Conservation (phyloP, 2,797 vertebrate species). For the Nasua narica region DNA sequence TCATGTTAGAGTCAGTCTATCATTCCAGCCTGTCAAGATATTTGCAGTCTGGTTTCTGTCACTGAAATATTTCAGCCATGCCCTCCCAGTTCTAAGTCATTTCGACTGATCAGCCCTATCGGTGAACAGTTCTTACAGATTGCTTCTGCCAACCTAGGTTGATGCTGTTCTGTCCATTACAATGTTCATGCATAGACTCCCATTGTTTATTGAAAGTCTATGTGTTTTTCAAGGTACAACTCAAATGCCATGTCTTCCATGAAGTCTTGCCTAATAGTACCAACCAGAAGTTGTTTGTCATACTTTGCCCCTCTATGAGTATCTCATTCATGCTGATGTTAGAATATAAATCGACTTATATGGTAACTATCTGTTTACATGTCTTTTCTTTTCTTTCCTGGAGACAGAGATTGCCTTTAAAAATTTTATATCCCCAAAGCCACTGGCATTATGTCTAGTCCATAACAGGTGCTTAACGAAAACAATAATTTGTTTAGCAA, state of each 20-base stretch:
- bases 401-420: constrained; percentile 21
- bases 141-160: background rate
- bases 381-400: constrained; percentile 17
- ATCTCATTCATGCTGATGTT: background rate
- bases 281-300: background rate
- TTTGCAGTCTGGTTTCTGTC: constrained; percentile 39
- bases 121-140: background rate
- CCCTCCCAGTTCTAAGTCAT: background rate
- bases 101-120: background rate
- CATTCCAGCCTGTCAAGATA: background rate
- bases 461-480: constrained; percentile 42
- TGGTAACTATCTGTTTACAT: background rate
- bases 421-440: constrained; percentile 7
- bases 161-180: background rate
- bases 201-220: background rate
- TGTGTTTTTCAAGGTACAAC: background rate
- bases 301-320: background rate
- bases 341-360: background rate
- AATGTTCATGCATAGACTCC: background rate
- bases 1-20: background rate
- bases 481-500: constrained; percentile 46
- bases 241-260: background rate
- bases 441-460: background rate
- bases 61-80: background rate
- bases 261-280: background rate